Percentiles rank a stretch among this genome's conserved stretches.
These are phyloP conservation scores for Nephrotoma flavescens DNA, from an alignment of 2,888 invertebrate species.

Conservation along the genomic window DNA sequence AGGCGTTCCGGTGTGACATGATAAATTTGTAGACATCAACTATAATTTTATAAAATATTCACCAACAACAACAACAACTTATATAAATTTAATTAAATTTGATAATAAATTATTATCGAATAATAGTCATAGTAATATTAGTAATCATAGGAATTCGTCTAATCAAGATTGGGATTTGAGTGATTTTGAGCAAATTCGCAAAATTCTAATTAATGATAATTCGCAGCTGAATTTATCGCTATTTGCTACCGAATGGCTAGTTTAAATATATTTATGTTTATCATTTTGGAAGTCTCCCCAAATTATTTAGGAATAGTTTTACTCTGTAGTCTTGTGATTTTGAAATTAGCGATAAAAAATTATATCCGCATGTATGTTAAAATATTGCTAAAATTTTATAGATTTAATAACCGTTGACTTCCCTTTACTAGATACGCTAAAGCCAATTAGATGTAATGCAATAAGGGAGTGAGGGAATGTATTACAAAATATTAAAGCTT, in stretches of 20 bases:
- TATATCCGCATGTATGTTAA: not conserved
- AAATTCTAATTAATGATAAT: conserved; percentile 19
- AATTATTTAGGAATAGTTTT: not conserved
- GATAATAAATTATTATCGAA: not conserved
- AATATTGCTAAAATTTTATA: not conserved
- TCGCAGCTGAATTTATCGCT: conserved; percentile 27
- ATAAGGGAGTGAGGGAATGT: not conserved
- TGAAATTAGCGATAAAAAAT: not conserved
- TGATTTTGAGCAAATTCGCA: conserved; percentile 1
- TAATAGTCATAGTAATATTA: not conserved
- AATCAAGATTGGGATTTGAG: conserved; percentile 11
- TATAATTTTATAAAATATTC: not conserved
- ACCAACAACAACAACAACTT: conserved; percentile 13
- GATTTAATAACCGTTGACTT: conserved; percentile 2
- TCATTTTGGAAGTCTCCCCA: not conserved
- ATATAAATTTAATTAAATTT: conserved; percentile 1
- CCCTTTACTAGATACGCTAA: conserved; percentile 5
- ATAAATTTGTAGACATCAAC: conserved; percentile 13
- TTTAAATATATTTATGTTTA: conserved; percentile 15
- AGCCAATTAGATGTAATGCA: not conserved
- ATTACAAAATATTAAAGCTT: not conserved
- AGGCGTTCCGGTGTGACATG: conserved; percentile 30
- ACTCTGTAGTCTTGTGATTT: not conserved
- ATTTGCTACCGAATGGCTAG: conserved; percentile 32
- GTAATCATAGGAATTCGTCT: conserved; percentile 8